These are phyloP conservation scores for Verasper variegatus DNA, from an alignment of 2,113 vertebrate species.

Conservation along the genomic window DNA sequence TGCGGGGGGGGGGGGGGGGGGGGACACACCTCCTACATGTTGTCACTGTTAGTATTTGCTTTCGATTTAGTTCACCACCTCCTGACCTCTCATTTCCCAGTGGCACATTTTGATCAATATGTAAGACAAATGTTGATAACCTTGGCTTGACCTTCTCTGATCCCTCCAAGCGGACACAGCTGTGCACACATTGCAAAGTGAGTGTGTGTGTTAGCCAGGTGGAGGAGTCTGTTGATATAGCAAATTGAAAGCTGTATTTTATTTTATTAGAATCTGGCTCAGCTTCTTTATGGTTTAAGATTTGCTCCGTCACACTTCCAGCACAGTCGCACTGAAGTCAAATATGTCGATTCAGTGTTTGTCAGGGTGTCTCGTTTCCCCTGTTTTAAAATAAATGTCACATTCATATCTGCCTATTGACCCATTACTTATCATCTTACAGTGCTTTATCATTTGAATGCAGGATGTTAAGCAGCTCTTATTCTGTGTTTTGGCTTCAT, in stretches of 20 bases:
- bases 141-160: conserved; percentile 49
- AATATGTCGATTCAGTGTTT: background rate
- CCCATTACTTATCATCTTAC: background rate
- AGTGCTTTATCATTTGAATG: conserved; percentile 1
- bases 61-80: conserved; percentile 66
- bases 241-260: background rate
- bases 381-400: background rate
- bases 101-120: conserved; percentile 72
- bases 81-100: conserved; percentile 67
- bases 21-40: conserved; percentile 10
- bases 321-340: background rate
- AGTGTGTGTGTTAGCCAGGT: background rate
- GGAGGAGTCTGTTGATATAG: background rate
- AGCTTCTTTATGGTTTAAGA: background rate
- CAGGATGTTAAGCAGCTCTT: background rate
- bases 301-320: background rate
- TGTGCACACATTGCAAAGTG: background rate
- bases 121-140: conserved; percentile 71
- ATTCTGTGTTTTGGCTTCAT: background rate
- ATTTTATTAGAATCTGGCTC: background rate
- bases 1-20: background rate
- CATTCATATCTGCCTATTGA: background rate
- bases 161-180: conserved; percentile 15
- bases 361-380: background rate
- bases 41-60: conserved; percentile 58